Conservation (phyloP, 1,140 invertebrate species). For the Cydia amplana region DNA sequence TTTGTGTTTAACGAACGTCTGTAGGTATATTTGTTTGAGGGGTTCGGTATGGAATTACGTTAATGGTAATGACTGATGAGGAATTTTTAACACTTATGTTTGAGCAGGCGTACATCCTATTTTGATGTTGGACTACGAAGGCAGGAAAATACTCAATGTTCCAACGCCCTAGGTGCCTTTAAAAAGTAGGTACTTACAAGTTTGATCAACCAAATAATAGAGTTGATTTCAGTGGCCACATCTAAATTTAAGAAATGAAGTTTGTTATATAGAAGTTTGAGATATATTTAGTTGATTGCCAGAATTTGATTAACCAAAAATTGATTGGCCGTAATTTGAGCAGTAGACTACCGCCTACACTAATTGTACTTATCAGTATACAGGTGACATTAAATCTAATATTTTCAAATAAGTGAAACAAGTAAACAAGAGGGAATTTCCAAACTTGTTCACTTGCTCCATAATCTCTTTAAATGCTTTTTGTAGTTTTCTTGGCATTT, state of each 20-base stretch:
- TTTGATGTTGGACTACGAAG: not conserved
- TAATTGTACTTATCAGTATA: too few relatives aligned
- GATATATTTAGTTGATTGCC: not conserved
- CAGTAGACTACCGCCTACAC: too few relatives aligned
- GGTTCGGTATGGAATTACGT: not conserved
- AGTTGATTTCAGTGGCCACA: too few relatives aligned
- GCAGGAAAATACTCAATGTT: too few relatives aligned
- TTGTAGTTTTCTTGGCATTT: not conserved
- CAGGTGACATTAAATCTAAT: not conserved
- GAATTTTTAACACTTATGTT: conserved; percentile 12
- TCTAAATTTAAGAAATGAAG: not conserved
- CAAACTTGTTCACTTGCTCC: not conserved
- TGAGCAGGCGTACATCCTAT: not conserved
- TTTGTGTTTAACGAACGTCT: conserved; percentile 50
- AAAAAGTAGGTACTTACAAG: not conserved
- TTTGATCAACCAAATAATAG: not conserved
- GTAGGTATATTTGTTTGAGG: conserved; percentile 16
- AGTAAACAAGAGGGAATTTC: not conserved
- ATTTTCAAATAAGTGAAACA: not conserved
- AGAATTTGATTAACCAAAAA: not conserved
- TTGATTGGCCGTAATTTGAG: too few relatives aligned
- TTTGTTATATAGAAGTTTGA: not conserved
- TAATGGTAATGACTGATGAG: conserved; percentile 5
- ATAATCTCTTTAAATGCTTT: too few relatives aligned
- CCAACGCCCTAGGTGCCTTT: too few relatives aligned